phyloP scores from a whole-genome alignment of 2,888 invertebrate species.

The Polyploca ridens region DNA sequence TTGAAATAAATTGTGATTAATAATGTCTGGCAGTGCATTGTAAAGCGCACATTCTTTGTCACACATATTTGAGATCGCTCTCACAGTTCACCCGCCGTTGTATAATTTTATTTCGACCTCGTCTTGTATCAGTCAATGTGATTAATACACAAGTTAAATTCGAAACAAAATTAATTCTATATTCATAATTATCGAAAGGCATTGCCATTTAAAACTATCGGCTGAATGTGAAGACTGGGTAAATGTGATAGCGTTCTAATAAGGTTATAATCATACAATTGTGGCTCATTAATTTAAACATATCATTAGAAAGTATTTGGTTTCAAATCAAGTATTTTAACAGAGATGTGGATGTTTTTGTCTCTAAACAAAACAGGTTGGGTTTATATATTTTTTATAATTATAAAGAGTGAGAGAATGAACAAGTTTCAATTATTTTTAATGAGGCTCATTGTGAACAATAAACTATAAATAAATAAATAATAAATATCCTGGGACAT shows the following conservation, averaged over 20 bases:
- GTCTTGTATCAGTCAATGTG: not conserved
- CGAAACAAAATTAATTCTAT: not conserved
- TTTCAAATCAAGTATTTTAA: too few species aligned
- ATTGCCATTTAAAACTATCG: not conserved
- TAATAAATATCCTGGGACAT: too few species aligned
- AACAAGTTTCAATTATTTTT: not conserved
- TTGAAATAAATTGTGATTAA: slow-evolving; percentile 44
- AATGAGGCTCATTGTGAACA: too few species aligned
- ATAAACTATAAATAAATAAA: too few species aligned
- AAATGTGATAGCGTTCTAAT: not conserved
- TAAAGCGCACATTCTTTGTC: slow-evolving; percentile 11
- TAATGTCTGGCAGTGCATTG: slow-evolving; percentile 40
- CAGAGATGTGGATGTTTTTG: slow-evolving; percentile 56
- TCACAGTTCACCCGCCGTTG: slow-evolving; percentile 3
- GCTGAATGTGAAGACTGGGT: not conserved
- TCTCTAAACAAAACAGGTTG: slow-evolving; percentile 30
- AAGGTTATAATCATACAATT: not conserved
- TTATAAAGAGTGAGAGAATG: not conserved
- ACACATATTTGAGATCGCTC: slow-evolving; percentile 11
- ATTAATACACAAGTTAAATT: not conserved
- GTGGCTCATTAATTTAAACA: not conserved
- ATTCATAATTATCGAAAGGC: not conserved
- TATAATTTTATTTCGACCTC: not conserved
- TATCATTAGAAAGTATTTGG: slow-evolving; percentile 14
- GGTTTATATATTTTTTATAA: not conserved